Base-by-base conservation (phyloP, 2,113 vertebrate species). In the Podilymbus podiceps region DNA sequence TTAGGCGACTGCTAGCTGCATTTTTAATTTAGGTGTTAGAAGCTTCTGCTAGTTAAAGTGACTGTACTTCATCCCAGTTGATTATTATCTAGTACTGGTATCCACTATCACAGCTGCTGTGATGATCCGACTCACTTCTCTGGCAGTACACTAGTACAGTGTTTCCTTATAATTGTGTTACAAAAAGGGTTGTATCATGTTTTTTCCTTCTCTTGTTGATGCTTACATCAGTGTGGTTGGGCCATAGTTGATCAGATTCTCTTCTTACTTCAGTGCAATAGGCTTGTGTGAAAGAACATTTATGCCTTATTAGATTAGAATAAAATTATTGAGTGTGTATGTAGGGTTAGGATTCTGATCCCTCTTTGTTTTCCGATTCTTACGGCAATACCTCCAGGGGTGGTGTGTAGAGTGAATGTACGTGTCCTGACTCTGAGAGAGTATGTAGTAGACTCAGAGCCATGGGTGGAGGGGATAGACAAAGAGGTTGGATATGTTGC, bases 361-460 rank as follows among this genome's bases (percentile, higher is more conserved):
- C 11, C 7, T 31, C 82, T 82, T 72, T 85, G 4, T 44, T 86
- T 8, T 33, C 27, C 22, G 31, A 33, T 75, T 90, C 28, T 59
- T 64, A 42, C 0, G 11, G 49, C 63, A 63, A 24, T n/a, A 19
- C 19, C 50, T 44, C 27, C 42, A 24, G 64, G 44, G 12, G 12
- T 63, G 62, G 17, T 71, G 79, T 95, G 31, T 47, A 19, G 25
- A 21, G 19, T 5, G 19, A 58, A 24, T n/a, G 7, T 30, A 2
- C 8, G 1, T 42, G 31, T 46, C n/a, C 38, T 8, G 23, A 49
- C 30, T 33, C 17, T 63, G 12, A 53, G 25, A 86, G 35, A 35
- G 24, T 18, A 33, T 0, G 1, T 31, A 3, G 2, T 35, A 16
- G 12, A 14, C 44, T 62, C 1, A 1, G 25, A 82, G 38, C 42